phyloP scores from a whole-genome alignment of 2,888 invertebrate species.

The Marasmarcha lunaedactyla region DNA sequence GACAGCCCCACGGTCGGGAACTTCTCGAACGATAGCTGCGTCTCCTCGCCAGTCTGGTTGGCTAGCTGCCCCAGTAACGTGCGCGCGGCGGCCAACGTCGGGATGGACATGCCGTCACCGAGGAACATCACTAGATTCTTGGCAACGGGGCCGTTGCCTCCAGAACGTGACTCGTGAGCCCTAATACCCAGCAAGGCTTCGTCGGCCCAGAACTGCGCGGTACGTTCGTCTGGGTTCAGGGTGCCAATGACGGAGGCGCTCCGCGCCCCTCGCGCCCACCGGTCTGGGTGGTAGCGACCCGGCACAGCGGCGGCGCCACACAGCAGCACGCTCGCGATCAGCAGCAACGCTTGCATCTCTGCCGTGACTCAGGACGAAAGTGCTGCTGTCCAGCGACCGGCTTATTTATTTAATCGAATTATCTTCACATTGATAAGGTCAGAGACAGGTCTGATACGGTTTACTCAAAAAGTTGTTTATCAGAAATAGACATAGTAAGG shows the following conservation, averaged over 20 bases:
- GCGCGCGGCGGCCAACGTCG: slow-evolving; percentile 73
- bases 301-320: slow-evolving; percentile 1
- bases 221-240: slow-evolving; percentile 1
- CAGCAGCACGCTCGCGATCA: not conserved
- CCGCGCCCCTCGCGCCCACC: not conserved
- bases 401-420: no score
- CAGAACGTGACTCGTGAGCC: slow-evolving; percentile 74
- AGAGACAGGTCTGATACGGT: no score
- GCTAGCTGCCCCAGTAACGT: slow-evolving; percentile 70
- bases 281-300: not conserved
- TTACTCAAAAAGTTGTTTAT: no score
- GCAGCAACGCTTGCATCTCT: not conserved
- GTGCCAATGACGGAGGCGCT: not conserved
- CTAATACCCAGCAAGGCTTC: slow-evolving; percentile 75
- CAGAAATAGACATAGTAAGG: no score
- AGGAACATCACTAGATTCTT: slow-evolving; percentile 75
- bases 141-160: slow-evolving; percentile 73
- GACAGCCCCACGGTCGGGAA: slow-evolving; percentile 67
- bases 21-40: slow-evolving; percentile 67
- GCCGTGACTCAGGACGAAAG: no score
- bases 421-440: no score
- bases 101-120: slow-evolving; percentile 80
- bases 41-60: slow-evolving; percentile 66
- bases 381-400: no score
- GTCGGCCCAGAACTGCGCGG: slow-evolving; percentile 50